These are phyloP conservation scores for Limnodromus scolopaceus DNA, from an alignment of 2,797 vertebrate genomes.

Conservation along the genomic window DNA sequence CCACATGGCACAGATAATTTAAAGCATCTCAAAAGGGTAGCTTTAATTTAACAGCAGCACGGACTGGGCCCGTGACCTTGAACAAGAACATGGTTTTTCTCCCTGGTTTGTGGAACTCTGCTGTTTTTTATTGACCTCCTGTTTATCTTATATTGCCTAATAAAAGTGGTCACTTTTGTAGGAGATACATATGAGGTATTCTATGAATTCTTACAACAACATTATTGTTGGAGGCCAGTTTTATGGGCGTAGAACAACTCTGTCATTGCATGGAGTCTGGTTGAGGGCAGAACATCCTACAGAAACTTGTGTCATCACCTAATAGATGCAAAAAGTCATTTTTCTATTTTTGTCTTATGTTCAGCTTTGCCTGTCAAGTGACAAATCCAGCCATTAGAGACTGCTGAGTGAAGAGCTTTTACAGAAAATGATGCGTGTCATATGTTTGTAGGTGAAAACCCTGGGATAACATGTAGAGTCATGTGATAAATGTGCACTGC, in stretches of 20 bases:
- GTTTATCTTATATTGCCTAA: background rate
- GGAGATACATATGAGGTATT: background rate
- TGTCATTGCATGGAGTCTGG: background rate
- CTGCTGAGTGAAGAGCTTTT: background rate
- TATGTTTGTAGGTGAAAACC: background rate
- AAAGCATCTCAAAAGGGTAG: slow-evolving; percentile 13
- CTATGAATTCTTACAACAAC: background rate
- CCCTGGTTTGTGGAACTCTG: background rate
- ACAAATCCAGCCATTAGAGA: background rate
- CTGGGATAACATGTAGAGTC: background rate
- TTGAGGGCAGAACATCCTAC: background rate
- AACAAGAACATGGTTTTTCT: background rate
- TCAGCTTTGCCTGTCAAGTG: background rate
- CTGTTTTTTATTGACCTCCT: background rate
- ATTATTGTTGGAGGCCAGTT: background rate
- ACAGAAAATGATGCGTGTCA: background rate
- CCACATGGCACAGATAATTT: slow-evolving; percentile 32
- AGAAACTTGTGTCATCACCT: background rate
- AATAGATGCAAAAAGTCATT: background rate
- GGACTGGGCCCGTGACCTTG: slow-evolving; percentile 13
- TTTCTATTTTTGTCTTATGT: background rate
- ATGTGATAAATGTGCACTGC: background rate
- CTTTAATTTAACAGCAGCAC: slow-evolving; percentile 23
- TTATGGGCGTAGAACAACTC: background rate
- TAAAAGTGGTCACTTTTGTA: background rate